phyloP scores from a whole-genome alignment of 2,888 invertebrate species.

The Cecidostiba fungosa region DNA sequence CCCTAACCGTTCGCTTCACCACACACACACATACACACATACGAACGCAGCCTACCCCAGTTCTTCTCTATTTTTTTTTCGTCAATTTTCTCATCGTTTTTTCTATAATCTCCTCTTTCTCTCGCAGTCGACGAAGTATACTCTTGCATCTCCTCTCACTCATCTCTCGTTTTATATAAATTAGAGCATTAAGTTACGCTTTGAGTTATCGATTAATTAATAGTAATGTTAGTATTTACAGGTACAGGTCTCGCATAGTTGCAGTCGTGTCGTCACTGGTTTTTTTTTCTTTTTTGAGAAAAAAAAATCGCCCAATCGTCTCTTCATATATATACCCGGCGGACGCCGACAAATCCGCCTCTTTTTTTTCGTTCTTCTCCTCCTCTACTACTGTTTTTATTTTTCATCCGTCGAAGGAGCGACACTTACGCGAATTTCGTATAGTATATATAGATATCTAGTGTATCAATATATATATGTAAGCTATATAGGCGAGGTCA shows the following conservation, averaged over 20 bases:
- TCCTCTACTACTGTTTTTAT: too few species aligned
- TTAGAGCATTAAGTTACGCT: slow-evolving; percentile 74
- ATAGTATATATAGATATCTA: background rate
- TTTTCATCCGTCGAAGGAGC: background rate
- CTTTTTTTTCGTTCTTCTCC: background rate
- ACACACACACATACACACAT: background rate
- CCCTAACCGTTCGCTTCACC: slow-evolving; percentile 24
- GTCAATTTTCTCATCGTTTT: slow-evolving; percentile 18
- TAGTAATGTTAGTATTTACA: slow-evolving; percentile 77
- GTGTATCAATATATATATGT: background rate
- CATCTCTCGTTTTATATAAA: slow-evolving; percentile 72
- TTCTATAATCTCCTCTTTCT: background rate
- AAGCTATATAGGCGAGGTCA: slow-evolving; percentile 8
- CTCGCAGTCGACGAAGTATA: slow-evolving; percentile 63
- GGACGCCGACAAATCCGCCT: slow-evolving; percentile 78
- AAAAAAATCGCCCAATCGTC: slow-evolving; percentile 47
- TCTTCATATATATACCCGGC: slow-evolving; percentile 67
- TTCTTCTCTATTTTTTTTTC: slow-evolving; percentile 19
- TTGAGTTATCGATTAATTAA: slow-evolving; percentile 70
- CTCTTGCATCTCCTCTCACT: slow-evolving; percentile 25
- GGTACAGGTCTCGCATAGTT: slow-evolving; percentile 81
- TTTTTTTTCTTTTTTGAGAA: slow-evolving; percentile 55
- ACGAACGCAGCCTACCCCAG: slow-evolving; percentile 55
- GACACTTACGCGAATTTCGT: background rate
- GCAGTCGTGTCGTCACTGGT: slow-evolving; percentile 80